Percentiles rank a stretch among this genome's conserved stretches.
These are phyloP conservation scores for Meriones psammophilus DNA, from an alignment of 2,797 vertebrate genomes.

Conservation along the genomic window DNA sequence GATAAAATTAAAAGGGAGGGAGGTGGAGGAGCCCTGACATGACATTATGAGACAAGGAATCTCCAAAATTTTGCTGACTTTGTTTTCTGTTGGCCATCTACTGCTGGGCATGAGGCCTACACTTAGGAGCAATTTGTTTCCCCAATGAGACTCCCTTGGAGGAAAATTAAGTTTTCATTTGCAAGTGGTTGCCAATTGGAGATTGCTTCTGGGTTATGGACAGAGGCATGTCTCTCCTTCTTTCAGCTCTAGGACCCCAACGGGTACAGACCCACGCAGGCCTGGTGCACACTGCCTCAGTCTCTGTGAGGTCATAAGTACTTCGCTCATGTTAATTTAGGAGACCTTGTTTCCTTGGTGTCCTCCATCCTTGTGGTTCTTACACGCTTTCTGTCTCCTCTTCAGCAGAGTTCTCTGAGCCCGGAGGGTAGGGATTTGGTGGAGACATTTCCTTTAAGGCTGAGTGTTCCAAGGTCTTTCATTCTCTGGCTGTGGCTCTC, in stretches of 20 bases:
- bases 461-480: neutral
- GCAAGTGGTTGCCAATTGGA: neutral
- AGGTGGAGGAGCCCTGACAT: neutral
- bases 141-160: neutral
- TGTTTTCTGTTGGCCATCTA: neutral
- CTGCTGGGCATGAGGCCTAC: neutral
- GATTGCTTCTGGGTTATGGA: neutral
- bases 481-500: neutral
- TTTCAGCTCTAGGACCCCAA: neutral
- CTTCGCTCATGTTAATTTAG: neutral
- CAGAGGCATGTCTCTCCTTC: neutral
- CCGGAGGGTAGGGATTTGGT: neutral
- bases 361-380: neutral
- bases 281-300: neutral
- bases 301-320: neutral
- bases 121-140: neutral
- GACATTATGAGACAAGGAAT: neutral
- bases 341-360: neutral
- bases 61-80: neutral
- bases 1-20: neutral
- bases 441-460: neutral
- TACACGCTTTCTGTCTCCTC: neutral
- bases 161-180: neutral
- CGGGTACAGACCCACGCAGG: neutral
- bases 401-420: neutral